Evolutionary conservation across 2,113 vertebrate genomes (phyloP).

Genomic region (Coptodon bakossiorum): DNA sequence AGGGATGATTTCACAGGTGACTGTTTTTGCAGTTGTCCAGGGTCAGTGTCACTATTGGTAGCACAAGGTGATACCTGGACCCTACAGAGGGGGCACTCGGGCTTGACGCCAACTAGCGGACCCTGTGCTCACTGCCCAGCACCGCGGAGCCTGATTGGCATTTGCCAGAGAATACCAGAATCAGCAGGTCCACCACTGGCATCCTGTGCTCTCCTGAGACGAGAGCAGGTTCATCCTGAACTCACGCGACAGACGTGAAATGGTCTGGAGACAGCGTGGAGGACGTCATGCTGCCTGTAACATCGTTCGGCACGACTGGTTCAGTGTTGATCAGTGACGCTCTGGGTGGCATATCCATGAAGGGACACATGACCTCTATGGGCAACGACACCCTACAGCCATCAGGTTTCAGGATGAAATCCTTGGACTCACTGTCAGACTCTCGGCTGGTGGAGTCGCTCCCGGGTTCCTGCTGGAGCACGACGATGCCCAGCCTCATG

Average conservation of each 20-base stretch:
- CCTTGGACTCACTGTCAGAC: neutral
- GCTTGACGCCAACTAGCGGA: rapidly evolving
- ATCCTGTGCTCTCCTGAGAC: neutral
- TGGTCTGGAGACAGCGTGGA: neutral
- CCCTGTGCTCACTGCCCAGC: neutral
- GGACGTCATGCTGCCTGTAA: neutral
- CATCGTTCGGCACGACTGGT: rapidly evolving
- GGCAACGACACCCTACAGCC: neutral
- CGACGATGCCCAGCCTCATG: rapidly evolving
- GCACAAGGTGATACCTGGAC: neutral
- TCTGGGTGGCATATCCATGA: neutral
- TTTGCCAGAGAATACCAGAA: neutral
- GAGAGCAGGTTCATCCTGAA: neutral
- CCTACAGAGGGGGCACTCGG: rapidly evolving
- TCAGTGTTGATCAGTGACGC: rapidly evolving
- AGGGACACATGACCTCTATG: neutral
- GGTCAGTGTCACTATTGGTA: neutral
- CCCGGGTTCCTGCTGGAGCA: neutral
- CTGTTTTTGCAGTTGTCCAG: neutral
- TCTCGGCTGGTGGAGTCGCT: neutral
- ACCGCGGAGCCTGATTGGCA: neutral
- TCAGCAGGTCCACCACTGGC: neutral
- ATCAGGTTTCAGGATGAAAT: neutral
- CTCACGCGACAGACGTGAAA: neutral
- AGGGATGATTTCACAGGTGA: neutral